phyloP scores from a whole-genome alignment of 2,888 invertebrate genomes.

The Cephus runcator region DNA sequence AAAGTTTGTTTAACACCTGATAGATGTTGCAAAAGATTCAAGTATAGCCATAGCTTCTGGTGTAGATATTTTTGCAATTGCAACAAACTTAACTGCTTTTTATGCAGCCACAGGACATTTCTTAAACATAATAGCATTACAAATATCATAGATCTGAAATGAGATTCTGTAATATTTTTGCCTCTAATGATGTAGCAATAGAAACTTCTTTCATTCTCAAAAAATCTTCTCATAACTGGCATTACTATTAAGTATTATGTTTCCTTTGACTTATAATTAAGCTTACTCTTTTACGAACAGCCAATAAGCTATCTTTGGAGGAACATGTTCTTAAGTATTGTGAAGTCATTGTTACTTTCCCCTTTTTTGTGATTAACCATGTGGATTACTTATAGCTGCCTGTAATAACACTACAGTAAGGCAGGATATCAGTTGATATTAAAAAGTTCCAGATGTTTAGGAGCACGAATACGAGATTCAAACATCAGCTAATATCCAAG shows the following conservation, averaged over 20 bases:
- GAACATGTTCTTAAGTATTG: neutral
- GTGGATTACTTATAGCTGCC: neutral
- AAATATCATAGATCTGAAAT: neutral
- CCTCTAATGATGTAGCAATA: neutral
- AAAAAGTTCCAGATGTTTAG: neutral
- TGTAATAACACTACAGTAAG: neutral
- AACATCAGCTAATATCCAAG: constrained; percentile 61
- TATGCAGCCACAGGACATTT: neutral
- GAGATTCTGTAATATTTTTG: neutral
- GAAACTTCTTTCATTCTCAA: neutral
- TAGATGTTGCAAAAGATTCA: neutral
- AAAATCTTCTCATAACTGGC: neutral
- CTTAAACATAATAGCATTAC: neutral
- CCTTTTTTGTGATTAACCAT: neutral
- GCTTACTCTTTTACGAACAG: neutral
- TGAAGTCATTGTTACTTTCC: neutral
- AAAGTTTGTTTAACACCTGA: neutral
- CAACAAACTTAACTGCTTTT: neutral
- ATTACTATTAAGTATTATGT: neutral
- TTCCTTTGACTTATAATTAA: neutral
- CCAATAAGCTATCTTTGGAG: neutral
- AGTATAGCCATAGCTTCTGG: neutral
- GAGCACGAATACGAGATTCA: constrained; percentile 20
- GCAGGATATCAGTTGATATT: neutral
- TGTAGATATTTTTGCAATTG: neutral